Percentiles rank a stretch among this genome's conserved stretches.
Evolutionary conservation across 2,113 vertebrate genomes (phyloP).

Genomic region (Puffinus mauretanicus): DNA sequence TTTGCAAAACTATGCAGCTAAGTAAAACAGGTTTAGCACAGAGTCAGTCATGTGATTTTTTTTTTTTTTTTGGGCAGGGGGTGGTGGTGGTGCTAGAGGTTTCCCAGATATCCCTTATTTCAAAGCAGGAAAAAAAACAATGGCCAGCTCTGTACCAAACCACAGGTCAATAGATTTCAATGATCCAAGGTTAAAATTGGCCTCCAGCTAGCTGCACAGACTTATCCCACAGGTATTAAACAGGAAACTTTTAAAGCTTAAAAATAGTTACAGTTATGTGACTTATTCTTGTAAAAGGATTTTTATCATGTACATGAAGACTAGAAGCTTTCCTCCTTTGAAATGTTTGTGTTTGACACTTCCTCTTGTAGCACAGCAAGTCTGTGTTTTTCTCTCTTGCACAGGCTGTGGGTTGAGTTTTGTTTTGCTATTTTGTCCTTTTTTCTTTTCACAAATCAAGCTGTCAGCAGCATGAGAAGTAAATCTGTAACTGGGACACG

Average conservation of each 20-base stretch:
- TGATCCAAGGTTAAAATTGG: conserved; percentile 23
- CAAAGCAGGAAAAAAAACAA: conserved; percentile 30
- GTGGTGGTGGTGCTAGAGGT: not conserved
- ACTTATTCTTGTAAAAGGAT: conserved; percentile 5
- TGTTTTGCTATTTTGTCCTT: conserved; percentile 25
- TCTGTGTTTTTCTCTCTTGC: conserved; percentile 6
- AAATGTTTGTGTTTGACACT: conserved; percentile 11
- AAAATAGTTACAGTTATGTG: conserved; percentile 21
- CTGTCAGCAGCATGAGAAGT: not conserved
- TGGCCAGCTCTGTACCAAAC: conserved; percentile 44
- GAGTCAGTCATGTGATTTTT: not conserved
- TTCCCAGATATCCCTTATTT: conserved; percentile 37
- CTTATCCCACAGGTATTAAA: conserved; percentile 46
- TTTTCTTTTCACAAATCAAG: conserved; percentile 46
- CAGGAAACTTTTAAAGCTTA: conserved; percentile 34
- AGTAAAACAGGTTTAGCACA: not conserved
- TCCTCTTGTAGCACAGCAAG: not conserved
- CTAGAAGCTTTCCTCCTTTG: not conserved
- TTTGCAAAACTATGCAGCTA: not conserved
- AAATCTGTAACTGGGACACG: conserved; percentile 32
- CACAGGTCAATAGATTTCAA: conserved; percentile 51
- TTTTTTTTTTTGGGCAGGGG: not conserved
- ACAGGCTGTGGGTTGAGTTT: not conserved
- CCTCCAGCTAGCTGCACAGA: conserved; percentile 20
- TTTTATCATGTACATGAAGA: not conserved